Evolutionary conservation across 2,113 vertebrate genomes (phyloP), one percentile per base, ranked within the genome.

Genomic region (Alexandromys fortis): DNA sequence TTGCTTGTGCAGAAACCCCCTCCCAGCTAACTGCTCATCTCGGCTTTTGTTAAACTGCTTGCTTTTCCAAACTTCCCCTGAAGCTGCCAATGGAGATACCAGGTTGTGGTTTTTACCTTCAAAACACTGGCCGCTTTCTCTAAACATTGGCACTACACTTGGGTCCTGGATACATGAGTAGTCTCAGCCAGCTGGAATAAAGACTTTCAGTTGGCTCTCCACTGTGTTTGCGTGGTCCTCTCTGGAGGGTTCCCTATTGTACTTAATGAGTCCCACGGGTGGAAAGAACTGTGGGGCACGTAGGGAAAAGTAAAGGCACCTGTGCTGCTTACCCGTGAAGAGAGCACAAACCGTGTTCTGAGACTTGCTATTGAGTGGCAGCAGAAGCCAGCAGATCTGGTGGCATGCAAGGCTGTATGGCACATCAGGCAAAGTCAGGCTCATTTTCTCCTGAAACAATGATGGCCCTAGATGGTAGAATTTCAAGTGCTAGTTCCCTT

Each of bases 301-400:
- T 58, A 82, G 91, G 96, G 77, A 87, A 82, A 89, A 68, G 86
- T 75, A 33, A 96, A 94, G 73, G 45, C 88, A 87, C 22, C 81
- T 52, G 24, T 14, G 65, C 78, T 86, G 90, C 87, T 77, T 91
- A 72, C 55, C 96, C 88, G 8, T 90, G 72, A 88, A 73, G 52
- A 89, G 28, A 93, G n/a, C 45, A 92, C 79, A 94, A 95, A 96
- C 63, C 7, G 58, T 58, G 38, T 47, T 21, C 88, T 52, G 52
- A 72, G 38, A 92, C 77, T 86, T 8, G 12, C 42, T 83, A 88
- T 49, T 61, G 16, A 95, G 87, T 79, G n/a, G 4, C 28, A 86
- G 21, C 38, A 89, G 68, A 97, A 94, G 83, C 33, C 42, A 91
- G 45, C 49, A 75, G 76, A 63, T 81, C 76, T 30, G 79, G 42